Base-by-base conservation (phyloP, 1,140 invertebrate genomes). In the Armadillidium nasatum region DNA sequence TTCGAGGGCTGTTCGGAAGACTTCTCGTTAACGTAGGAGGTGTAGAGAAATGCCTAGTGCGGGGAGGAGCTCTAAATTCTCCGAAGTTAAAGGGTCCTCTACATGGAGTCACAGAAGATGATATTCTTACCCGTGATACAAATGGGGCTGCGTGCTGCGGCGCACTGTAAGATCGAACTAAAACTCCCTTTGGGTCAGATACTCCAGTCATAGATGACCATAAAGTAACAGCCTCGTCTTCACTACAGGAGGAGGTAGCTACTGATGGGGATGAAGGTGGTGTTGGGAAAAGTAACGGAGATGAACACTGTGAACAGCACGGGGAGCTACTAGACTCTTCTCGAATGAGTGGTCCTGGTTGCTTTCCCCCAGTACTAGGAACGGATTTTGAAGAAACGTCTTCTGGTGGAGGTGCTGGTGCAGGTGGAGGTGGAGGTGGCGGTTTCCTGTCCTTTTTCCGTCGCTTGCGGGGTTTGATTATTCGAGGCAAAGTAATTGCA, bases 391-490 rank as follows among this genome's bases (percentile, higher is more conserved):
- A 33, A 19, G 50, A 15, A 13, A 3, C 50, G 7, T 60, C 46
- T 15, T 50, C 46, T 10, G 46, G 46, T 9, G 46, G 15, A 15
- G 46, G 15, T 10, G 46, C 46, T 10, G 46, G 19, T 2, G 2
- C 11, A 60, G 50, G 3, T 15, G 50, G 19, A 19, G 50, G 50
- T 13, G 50, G 50, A 7, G 50, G 50, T 3, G 50, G 50, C 43
- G 90, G 90, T 83, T 93, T 93, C 74, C 92, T 87, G 82, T 94
- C 93, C 84, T 94, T 94, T 88, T 94, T 95, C 82, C 92, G 88
- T 23, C 93, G 87, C 83, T 95, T 95, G 10, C 93, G 85, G 0
- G 92, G 93, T 84, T 94, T 95, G 82, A 94, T 94, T 71, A 94
- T 93, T 67, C 93, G 87, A 33, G 93, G 93, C 80, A 94, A 19